Evolutionary conservation across 2,113 vertebrate species (phyloP).

Genomic region (Cacatua alba): DNA sequence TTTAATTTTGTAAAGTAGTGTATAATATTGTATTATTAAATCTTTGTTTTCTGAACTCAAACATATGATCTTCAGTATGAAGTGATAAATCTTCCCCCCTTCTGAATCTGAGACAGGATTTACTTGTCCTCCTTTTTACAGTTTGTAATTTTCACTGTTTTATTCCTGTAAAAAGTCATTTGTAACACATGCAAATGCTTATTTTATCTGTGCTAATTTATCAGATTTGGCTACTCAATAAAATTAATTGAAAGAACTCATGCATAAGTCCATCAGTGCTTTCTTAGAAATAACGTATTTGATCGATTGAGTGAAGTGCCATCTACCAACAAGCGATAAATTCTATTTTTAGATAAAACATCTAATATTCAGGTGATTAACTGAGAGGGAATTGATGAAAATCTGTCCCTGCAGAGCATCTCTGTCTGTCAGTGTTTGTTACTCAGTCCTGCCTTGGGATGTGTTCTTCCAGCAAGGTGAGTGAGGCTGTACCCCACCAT

Average conservation of each 20-base stretch:
- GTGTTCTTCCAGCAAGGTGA: neutral
- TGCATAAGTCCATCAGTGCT: slow-evolving; percentile 33
- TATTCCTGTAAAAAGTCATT: slow-evolving; percentile 84
- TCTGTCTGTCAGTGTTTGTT: neutral
- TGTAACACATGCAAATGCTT: slow-evolving; percentile 82
- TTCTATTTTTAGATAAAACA: neutral
- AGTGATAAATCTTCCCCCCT: slow-evolving; percentile 74
- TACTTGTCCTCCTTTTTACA: slow-evolving; percentile 81
- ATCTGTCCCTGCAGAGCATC: neutral
- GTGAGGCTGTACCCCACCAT: neutral
- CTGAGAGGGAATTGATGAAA: neutral
- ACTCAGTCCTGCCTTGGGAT: neutral
- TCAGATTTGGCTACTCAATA: slow-evolving; percentile 83
- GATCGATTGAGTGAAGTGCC: neutral
- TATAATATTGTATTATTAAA: slow-evolving; percentile 86
- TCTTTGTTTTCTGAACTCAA: slow-evolving; percentile 73
- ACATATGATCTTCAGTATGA: slow-evolving; percentile 73
- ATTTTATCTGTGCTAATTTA: slow-evolving; percentile 85
- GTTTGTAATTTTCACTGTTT: slow-evolving; percentile 84
- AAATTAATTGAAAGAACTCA: slow-evolving; percentile 78
- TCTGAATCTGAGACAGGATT: slow-evolving; percentile 76
- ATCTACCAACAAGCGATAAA: neutral
- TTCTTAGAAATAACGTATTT: slow-evolving; percentile 16
- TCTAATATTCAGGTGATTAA: neutral
- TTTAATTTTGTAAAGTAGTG: slow-evolving; percentile 87